phyloP scores from a whole-genome alignment of 2,888 invertebrate species.

The Lamellibrachia satsuma region DNA sequence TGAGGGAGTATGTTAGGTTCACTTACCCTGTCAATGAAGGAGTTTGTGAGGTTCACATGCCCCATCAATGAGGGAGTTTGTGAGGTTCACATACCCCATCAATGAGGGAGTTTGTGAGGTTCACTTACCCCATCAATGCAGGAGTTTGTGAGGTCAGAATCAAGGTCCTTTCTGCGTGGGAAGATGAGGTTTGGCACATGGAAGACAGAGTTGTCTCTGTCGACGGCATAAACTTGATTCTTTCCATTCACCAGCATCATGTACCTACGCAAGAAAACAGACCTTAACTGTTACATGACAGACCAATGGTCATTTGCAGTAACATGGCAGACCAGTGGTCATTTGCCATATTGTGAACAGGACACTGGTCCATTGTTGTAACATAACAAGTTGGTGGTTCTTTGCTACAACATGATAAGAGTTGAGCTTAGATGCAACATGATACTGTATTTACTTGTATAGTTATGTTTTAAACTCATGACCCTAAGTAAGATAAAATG shows the following conservation, averaged over 20 bases:
- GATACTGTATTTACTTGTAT: too few relatives aligned
- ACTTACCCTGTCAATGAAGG: not conserved
- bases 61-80: not conserved
- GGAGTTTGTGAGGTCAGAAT: constrained; percentile 80
- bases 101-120: constrained; percentile 13
- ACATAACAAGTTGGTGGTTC: too few relatives aligned
- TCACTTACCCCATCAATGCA: constrained; percentile 85
- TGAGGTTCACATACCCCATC: not conserved
- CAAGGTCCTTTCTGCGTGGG: constrained; percentile 78
- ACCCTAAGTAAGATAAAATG: too few relatives aligned
- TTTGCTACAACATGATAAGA: too few relatives aligned
- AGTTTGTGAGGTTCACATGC: not conserved
- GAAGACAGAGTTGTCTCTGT: constrained; percentile 91
- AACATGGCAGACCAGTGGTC: too few relatives aligned
- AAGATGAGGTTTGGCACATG: constrained; percentile 84
- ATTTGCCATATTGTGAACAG: too few relatives aligned
- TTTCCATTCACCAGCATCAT: constrained; percentile 93
- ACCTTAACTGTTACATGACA: not conserved
- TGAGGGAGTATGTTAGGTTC: not conserved
- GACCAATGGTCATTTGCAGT: too few relatives aligned
- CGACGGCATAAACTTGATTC: constrained; percentile 89
- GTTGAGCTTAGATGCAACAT: too few relatives aligned
- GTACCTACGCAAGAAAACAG: constrained; percentile 73
- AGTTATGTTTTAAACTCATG: too few relatives aligned
- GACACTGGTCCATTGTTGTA: too few relatives aligned